phyloP scores from a whole-genome alignment of 1,140 invertebrate genomes.

The Pogonomyrmex barbatus region DNA sequence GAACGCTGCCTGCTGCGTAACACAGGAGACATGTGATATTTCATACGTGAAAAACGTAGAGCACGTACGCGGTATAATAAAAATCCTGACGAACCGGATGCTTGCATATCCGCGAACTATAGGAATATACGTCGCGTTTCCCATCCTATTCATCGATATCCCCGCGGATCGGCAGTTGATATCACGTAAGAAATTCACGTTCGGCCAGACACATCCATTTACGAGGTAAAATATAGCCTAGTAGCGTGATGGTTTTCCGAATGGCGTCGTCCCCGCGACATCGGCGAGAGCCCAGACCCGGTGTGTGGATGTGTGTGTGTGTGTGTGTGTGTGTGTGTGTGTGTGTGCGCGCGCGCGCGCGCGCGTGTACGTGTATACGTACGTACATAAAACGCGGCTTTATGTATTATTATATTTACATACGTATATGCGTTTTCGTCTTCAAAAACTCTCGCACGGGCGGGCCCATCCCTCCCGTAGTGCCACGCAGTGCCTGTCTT shows the following conservation, averaged over 20 bases:
- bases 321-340: not conserved
- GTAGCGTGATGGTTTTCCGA: slow-evolving; percentile 64
- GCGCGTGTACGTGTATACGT: not conserved
- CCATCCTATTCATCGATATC: slow-evolving; percentile 70
- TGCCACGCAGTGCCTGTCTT: slow-evolving; percentile 70
- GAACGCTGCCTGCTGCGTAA: not conserved
- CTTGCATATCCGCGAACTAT: slow-evolving; percentile 23
- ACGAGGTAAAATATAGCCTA: slow-evolving; percentile 63
- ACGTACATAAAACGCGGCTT: slow-evolving; percentile 20
- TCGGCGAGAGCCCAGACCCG: not conserved
- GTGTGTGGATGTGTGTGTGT: not conserved
- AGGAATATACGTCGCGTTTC: slow-evolving; percentile 42
- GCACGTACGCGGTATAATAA: slow-evolving; percentile 59
- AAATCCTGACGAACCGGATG: slow-evolving; percentile 46
- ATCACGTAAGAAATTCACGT: slow-evolving; percentile 64
- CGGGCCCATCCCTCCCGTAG: not conserved
- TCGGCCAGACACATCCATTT: slow-evolving; percentile 68
- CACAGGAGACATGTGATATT: slow-evolving; percentile 46
- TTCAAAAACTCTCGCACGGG: slow-evolving; percentile 47
- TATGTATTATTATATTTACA: slow-evolving; percentile 61
- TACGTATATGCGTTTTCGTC: slow-evolving; percentile 61
- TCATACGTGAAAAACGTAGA: slow-evolving; percentile 47
- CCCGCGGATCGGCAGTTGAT: slow-evolving; percentile 65
- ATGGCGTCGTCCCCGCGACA: slow-evolving; percentile 37
- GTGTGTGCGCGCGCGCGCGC: not conserved